Percentiles rank a stretch among this genome's conserved stretches.
These are phyloP conservation scores for Papilio elwesi DNA, from an alignment of 2,888 invertebrate genomes.

Conservation along the genomic window DNA sequence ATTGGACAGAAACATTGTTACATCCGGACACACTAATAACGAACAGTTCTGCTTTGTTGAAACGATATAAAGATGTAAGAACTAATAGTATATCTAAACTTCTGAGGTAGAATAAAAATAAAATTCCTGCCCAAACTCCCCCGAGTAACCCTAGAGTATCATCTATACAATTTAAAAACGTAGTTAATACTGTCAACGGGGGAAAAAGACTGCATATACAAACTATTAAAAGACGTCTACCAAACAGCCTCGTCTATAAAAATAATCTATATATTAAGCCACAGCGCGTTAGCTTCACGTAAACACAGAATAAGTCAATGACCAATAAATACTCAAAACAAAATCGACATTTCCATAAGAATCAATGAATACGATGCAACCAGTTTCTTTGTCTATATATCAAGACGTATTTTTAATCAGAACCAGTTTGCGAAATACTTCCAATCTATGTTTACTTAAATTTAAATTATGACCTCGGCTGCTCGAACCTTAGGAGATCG, in stretches of 20 bases:
- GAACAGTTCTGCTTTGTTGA: no score
- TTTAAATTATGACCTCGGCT: no score
- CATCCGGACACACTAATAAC: no score
- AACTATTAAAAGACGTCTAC: not conserved
- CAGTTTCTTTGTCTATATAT: conserved; percentile 3
- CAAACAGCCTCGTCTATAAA: not conserved
- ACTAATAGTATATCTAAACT: no score
- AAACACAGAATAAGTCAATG: conserved; percentile 4
- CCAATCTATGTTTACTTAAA: not conserved
- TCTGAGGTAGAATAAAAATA: no score
- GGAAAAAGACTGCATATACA: not conserved
- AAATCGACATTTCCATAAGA: not conserved
- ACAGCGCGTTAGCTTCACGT: not conserved
- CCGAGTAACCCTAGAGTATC: no score
- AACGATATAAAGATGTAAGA: no score
- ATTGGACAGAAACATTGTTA: no score
- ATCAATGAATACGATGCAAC: not conserved
- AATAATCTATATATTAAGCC: not conserved
- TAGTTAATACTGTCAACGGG: no score
- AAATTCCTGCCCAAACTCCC: no score
- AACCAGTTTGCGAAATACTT: conserved; percentile 30
- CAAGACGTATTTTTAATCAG: conserved; percentile 17
- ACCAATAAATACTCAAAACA: not conserved
- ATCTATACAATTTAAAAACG: no score
- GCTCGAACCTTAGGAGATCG: not conserved